Evolutionary conservation across 2,888 invertebrate species (phyloP).

Genomic region (Bombyx huttoni): DNA sequence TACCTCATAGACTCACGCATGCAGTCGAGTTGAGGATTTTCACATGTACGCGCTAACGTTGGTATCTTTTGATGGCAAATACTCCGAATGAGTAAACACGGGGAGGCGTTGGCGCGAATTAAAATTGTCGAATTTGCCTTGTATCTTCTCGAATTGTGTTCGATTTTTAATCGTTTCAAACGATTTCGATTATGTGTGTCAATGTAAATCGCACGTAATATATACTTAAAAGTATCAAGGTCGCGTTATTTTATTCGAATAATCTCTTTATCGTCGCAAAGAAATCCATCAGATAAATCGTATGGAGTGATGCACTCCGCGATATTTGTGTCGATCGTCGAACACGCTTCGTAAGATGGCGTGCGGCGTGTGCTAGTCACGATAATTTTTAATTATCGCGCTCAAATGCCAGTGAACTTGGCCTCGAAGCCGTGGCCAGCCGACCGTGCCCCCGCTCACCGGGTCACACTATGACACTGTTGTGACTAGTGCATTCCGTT

Average conservation of each 20-base stretch:
- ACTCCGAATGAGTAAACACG: not conserved
- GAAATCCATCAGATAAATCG: not conserved
- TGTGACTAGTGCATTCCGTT: slow-evolving; percentile 30
- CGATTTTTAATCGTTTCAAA: not conserved
- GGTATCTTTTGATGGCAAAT: not conserved
- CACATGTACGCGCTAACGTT: not conserved
- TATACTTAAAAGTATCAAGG: not conserved
- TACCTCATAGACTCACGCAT: slow-evolving; percentile 2
- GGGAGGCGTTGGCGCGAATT: too few species aligned
- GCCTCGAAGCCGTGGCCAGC: slow-evolving; percentile 53
- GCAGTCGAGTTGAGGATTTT: not conserved
- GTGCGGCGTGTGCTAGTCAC: slow-evolving; percentile 60
- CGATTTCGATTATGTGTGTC: not conserved
- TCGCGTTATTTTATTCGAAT: not conserved
- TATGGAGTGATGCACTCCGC: not conserved
- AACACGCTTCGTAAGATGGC: slow-evolving; percentile 52
- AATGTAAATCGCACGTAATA: not conserved
- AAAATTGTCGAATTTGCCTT: too few species aligned
- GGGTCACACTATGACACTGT: slow-evolving; percentile 60
- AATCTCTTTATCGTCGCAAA: not conserved
- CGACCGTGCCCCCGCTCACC: slow-evolving; percentile 47
- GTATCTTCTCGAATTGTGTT: too few species aligned
- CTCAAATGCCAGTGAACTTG: slow-evolving; percentile 73
- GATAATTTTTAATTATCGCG: slow-evolving; percentile 71
- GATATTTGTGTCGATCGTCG: slow-evolving; percentile 12